Percentiles rank a stretch among this genome's conserved stretches.
These are phyloP conservation scores for Calameuta pallipes DNA, from an alignment of 2,888 invertebrate genomes.

Conservation along the genomic window DNA sequence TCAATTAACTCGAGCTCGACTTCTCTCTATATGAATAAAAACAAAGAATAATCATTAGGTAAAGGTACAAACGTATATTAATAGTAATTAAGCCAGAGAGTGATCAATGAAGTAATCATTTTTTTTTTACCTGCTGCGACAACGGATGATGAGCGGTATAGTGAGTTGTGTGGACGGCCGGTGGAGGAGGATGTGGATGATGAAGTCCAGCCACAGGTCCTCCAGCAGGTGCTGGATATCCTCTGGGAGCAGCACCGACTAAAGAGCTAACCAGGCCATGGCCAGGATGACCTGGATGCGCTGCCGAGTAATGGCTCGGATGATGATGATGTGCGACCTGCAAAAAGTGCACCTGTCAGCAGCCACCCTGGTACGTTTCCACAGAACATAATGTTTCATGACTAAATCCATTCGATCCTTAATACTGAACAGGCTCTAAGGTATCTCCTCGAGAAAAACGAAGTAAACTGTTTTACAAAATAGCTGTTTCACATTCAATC, in stretches of 20 bases:
- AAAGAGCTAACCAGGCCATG: conserved; percentile 55
- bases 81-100: neutral
- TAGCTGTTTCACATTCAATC: neutral
- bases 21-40: conserved; percentile 47
- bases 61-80: neutral
- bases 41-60: neutral
- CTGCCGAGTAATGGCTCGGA: conserved; percentile 54
- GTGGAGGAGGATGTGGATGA: conserved; percentile 53
- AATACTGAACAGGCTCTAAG: neutral
- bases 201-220: conserved; percentile 58
- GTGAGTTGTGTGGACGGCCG: conserved; percentile 56
- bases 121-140: conserved; percentile 53
- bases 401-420: neutral
- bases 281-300: conserved; percentile 54
- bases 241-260: conserved; percentile 56
- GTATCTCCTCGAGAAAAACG: neutral
- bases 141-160: conserved; percentile 60
- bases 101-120: neutral
- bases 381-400: neutral
- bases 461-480: neutral
- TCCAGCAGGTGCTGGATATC: conserved; percentile 56
- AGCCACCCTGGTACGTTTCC: neutral
- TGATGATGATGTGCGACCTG: conserved; percentile 58
- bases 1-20: conserved; percentile 60
- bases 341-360: neutral